Evolutionary conservation across 2,888 invertebrate genomes (phyloP).

Genomic region (Trissolcus brochymenae): DNA sequence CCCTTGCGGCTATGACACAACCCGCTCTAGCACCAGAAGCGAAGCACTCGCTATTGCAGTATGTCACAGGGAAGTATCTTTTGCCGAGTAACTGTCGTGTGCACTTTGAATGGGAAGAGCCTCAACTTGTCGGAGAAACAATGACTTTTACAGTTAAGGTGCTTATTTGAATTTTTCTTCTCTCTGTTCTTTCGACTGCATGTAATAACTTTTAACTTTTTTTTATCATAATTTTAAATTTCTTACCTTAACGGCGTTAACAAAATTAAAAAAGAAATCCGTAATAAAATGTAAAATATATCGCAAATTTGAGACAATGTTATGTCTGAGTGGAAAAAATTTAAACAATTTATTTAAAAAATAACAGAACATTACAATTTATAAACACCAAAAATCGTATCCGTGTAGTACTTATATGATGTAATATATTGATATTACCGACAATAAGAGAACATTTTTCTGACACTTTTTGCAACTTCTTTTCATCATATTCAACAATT

Average conservation of each 20-base stretch:
- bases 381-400: neutral
- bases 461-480: slow-evolving; percentile 22
- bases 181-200: too few species aligned
- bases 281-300: too few species aligned
- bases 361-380: too few species aligned
- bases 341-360: too few species aligned
- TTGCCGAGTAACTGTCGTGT: slow-evolving; percentile 91
- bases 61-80: slow-evolving; percentile 93
- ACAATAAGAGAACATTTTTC: slow-evolving; percentile 15
- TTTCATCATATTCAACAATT: slow-evolving; percentile 24
- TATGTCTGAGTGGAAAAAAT: too few species aligned
- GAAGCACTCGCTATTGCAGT: slow-evolving; percentile 91
- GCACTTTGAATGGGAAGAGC: slow-evolving; percentile 94
- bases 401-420: neutral
- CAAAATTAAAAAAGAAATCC: neutral
- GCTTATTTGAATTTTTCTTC: slow-evolving; percentile 22
- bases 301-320: too few species aligned
- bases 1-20: slow-evolving; percentile 93
- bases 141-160: slow-evolving; percentile 91
- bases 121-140: slow-evolving; percentile 91
- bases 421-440: slow-evolving; percentile 8
- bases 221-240: too few species aligned
- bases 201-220: too few species aligned
- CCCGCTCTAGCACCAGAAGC: slow-evolving; percentile 93
- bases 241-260: too few species aligned